A percentile compares a stretch with the other conserved stretches of the same genome.
phyloP scores from a whole-genome alignment of 2,113 vertebrate species.

The Mobula hypostoma region DNA sequence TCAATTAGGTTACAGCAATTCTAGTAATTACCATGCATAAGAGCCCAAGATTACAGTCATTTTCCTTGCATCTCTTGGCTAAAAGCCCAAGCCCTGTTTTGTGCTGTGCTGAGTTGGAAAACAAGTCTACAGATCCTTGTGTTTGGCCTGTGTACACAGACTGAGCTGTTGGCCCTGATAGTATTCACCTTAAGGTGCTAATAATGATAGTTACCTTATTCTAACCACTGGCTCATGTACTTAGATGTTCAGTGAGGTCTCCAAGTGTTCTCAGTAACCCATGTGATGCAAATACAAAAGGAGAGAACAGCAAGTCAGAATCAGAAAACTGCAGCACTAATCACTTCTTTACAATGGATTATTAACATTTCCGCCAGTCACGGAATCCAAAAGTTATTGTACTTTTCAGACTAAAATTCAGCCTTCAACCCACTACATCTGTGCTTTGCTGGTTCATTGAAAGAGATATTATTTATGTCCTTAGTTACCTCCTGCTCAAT shows the following conservation, averaged over 20 bases:
- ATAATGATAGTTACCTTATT: background rate
- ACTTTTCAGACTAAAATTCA: too few relatives aligned
- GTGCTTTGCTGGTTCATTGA: too few relatives aligned
- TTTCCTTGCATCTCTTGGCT: slow-evolving; percentile 3
- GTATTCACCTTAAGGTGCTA: background rate
- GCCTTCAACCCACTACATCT: too few relatives aligned
- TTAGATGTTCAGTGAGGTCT: background rate
- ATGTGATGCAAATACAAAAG: background rate
- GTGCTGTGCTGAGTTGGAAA: background rate
- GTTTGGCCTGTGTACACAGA: background rate
- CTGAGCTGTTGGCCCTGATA: background rate
- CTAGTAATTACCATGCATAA: slow-evolving; percentile 7
- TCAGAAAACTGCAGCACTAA: background rate
- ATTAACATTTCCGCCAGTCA: background rate
- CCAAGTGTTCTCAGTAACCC: background rate
- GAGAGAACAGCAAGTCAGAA: background rate
- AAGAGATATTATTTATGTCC: too few relatives aligned
- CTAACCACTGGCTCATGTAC: background rate
- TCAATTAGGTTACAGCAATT: slow-evolving; percentile 12
- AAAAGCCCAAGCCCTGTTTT: background rate
- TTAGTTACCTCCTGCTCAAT: too few relatives aligned
- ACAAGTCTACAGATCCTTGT: background rate
- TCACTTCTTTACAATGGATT: background rate
- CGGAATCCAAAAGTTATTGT: too few relatives aligned
- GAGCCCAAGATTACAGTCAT: background rate